These are phyloP conservation scores for fruit fly (Drosophila melanogaster) DNA, from an alignment of 1,140 invertebrate species.

Conservation along the genomic window DNA sequence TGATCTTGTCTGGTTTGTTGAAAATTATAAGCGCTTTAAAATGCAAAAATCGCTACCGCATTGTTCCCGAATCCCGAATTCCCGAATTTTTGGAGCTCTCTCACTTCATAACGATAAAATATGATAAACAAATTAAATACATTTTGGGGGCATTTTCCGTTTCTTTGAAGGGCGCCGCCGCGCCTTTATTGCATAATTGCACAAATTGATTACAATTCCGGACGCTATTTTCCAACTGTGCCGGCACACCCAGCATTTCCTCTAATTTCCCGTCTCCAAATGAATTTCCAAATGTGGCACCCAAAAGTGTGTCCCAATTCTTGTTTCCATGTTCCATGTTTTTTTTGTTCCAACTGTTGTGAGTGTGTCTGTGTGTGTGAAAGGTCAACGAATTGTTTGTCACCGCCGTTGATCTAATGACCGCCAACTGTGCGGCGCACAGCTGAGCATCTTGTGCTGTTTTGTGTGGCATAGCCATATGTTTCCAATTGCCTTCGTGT, in stretches of 20 bases:
- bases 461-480: constrained; percentile 53
- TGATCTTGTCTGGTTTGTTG: constrained; percentile 47
- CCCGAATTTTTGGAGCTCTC: constrained; percentile 45
- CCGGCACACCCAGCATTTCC: constrained; percentile 52
- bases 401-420: constrained; percentile 65
- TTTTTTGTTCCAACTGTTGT: not conserved
- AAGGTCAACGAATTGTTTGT: constrained; percentile 74
- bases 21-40: constrained; percentile 65
- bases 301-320: constrained; percentile 10
- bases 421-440: constrained; percentile 76
- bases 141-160: constrained; percentile 19
- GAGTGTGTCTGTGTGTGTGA: constrained; percentile 29
- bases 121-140: constrained; percentile 44
- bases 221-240: constrained; percentile 19
- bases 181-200: constrained; percentile 69
- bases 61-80: constrained; percentile 51
- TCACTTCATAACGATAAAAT: constrained; percentile 19
- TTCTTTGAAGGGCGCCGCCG: constrained; percentile 13
- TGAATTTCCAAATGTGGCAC: constrained; percentile 55
- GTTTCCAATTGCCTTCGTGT: constrained; percentile 55
- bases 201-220: constrained; percentile 72
- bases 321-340: not conserved
- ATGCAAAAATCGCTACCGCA: constrained; percentile 27
- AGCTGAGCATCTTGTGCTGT: constrained; percentile 61
- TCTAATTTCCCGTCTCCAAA: constrained; percentile 66